Conservation (phyloP, 2,797 vertebrate species). For the Hozukius guyotensis region DNA sequence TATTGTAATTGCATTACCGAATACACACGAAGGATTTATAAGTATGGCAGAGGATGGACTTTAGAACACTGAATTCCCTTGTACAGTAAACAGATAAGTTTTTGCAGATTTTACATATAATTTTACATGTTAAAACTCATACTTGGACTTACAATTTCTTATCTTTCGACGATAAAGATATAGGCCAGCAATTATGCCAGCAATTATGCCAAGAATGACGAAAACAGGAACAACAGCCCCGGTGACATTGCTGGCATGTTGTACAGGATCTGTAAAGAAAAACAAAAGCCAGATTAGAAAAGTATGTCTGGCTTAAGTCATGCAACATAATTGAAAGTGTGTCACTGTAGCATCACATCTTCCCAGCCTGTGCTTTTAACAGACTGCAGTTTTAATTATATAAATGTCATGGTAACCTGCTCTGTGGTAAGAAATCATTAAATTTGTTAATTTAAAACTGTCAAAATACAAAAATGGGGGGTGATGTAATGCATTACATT, state of each 20-base stretch:
- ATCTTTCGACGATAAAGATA: fast-evolving
- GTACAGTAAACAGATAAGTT: not conserved
- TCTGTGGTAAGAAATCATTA: not conserved
- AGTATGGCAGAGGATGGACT: not conserved
- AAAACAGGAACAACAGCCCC: fast-evolving
- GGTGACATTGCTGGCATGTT: fast-evolving
- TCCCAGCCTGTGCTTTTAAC: not conserved
- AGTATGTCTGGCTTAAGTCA: not conserved
- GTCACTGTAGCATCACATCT: not conserved
- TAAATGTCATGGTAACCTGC: not conserved
- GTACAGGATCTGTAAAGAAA: not conserved
- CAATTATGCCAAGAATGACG: fast-evolving
- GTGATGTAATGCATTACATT: too few species aligned
- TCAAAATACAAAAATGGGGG: too few species aligned
- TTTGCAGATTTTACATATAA: not conserved
- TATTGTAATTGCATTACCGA: not conserved
- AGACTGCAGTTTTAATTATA: not conserved
- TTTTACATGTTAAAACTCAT: not conserved
- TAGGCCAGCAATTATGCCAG: fast-evolving
- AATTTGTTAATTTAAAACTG: not conserved
- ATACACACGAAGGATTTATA: too few species aligned
- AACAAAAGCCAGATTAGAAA: not conserved
- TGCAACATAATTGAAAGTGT: not conserved
- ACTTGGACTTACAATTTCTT: not conserved
- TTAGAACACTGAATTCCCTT: too few species aligned